Percentiles rank a stretch among this genome's conserved stretches.
Conservation (phyloP, 35 echinoderm and acorn worm species). For the Amphiura filiformis region DNA sequence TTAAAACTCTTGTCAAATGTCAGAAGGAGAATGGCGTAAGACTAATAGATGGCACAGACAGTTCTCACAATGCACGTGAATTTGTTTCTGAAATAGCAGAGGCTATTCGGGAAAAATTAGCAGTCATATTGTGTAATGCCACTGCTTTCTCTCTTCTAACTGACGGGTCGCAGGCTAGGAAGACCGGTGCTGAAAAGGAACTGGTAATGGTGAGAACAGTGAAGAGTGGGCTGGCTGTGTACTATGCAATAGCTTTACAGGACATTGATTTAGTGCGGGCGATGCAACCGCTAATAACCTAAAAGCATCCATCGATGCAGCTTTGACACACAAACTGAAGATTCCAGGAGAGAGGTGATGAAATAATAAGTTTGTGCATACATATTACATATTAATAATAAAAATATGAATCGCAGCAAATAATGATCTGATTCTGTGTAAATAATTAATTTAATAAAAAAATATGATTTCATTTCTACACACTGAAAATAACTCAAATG, state of each 20-base stretch:
- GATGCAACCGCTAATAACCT: constrained; percentile 65
- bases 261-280: constrained; percentile 63
- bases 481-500: too few relatives aligned
- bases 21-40: constrained; percentile 43
- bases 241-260: constrained; percentile 44
- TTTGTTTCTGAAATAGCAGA: constrained; percentile 53
- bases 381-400: too few relatives aligned
- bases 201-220: constrained; percentile 34
- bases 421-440: too few relatives aligned
- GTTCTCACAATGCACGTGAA: constrained; percentile 19
- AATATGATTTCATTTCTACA: too few relatives aligned
- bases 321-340: constrained; percentile 21
- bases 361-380: too few relatives aligned
- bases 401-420: too few relatives aligned
- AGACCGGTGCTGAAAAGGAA: constrained; percentile 49
- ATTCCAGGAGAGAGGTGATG: neutral
- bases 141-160: constrained; percentile 56
- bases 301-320: constrained; percentile 32
- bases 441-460: too few relatives aligned
- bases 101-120: constrained; percentile 40
- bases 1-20: constrained; percentile 45
- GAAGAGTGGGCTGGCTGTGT: constrained; percentile 29
- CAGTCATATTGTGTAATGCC: constrained; percentile 2
- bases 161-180: constrained; percentile 52
- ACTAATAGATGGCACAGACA: constrained; percentile 25